Percentiles rank a stretch among this genome's conserved stretches.
phyloP scores from a whole-genome alignment of 2,888 invertebrate species.

The Dasypogon diadema region DNA sequence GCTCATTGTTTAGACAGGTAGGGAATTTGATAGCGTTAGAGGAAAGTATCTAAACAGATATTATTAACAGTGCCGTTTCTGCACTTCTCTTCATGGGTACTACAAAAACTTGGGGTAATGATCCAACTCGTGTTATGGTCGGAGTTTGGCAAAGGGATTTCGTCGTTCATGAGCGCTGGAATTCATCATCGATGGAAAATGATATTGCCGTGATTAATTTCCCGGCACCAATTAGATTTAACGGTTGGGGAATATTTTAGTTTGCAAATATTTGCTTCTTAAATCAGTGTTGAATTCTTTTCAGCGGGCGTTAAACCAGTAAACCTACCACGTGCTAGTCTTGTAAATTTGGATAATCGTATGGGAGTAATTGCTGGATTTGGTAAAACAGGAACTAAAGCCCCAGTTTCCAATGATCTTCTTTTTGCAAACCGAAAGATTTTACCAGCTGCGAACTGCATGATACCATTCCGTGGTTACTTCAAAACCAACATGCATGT shows the following conservation, averaged over 20 bases:
- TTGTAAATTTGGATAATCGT: background rate
- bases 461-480: background rate
- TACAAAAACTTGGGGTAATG: background rate
- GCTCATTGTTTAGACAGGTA: constrained; percentile 50
- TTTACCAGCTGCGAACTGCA: background rate
- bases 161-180: constrained; percentile 65
- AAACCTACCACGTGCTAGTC: constrained; percentile 3
- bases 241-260: constrained; percentile 60
- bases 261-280: background rate
- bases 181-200: constrained; percentile 64
- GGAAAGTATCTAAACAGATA: too few species aligned
- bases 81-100: constrained; percentile 37
- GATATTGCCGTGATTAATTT: constrained; percentile 65
- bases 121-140: constrained; percentile 34
- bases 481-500: constrained; percentile 57
- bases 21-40: too few species aligned
- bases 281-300: background rate
- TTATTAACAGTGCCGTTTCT: constrained; percentile 32
- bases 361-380: constrained; percentile 31
- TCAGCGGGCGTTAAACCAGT: constrained; percentile 7
- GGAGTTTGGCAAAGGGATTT: constrained; percentile 56
- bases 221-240: constrained; percentile 63
- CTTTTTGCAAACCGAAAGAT: constrained; percentile 4
- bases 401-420: background rate
- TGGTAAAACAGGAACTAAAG: constrained; percentile 2